Percentiles rank a stretch among this genome's conserved stretches.
These are phyloP conservation scores for Drosophila rufa DNA, from an alignment of 1,140 invertebrate species.

Conservation along the genomic window DNA sequence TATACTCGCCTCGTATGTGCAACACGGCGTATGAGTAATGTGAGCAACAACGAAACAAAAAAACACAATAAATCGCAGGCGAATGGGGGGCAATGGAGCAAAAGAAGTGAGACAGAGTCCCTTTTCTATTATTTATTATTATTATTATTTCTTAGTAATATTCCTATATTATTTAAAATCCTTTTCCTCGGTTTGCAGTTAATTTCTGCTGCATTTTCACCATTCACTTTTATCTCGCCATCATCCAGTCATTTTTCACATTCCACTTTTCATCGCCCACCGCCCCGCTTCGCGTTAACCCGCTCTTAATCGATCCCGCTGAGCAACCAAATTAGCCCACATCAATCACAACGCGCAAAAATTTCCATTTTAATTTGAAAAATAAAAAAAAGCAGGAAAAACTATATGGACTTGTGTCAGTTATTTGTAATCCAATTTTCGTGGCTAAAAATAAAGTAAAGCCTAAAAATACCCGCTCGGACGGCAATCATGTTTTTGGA, in stretches of 20 bases:
- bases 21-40: constrained; percentile 79
- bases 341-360: constrained; percentile 44
- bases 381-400: not conserved
- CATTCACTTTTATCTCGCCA: constrained; percentile 45
- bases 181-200: not conserved
- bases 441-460: constrained; percentile 37
- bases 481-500: constrained; percentile 23
- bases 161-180: not conserved
- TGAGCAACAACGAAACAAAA: constrained; percentile 48
- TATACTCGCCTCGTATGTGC: constrained; percentile 69
- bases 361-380: constrained; percentile 40
- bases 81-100: not conserved
- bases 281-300: constrained; percentile 1
- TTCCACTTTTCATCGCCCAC: constrained; percentile 41
- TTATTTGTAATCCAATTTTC: constrained; percentile 43
- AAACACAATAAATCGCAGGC: constrained; percentile 33
- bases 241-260: constrained; percentile 29
- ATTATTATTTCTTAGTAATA: not conserved
- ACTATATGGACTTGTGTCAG: constrained; percentile 26
- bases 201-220: constrained; percentile 26
- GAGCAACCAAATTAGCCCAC: constrained; percentile 50
- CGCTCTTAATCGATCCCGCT: constrained; percentile 29
- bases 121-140: not conserved
- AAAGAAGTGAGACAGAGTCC: not conserved
- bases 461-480: constrained; percentile 34